These are phyloP conservation scores for Chironomus tentans DNA, from an alignment of 2,888 invertebrate genomes.

Conservation along the genomic window DNA sequence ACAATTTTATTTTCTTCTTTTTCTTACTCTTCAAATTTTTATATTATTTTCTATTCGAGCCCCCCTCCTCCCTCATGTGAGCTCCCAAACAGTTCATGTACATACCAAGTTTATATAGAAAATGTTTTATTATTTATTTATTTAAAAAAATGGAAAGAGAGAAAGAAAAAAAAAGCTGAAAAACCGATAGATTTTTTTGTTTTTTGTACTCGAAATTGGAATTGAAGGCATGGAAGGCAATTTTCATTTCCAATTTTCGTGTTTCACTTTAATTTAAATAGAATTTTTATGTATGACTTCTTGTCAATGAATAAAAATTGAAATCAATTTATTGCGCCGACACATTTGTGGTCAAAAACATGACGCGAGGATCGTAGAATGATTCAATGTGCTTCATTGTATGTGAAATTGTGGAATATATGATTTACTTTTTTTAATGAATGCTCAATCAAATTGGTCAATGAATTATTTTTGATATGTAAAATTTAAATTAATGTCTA, in stretches of 20 bases:
- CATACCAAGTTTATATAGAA: not conserved
- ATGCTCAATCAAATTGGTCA: not conserved
- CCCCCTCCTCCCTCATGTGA: not conserved
- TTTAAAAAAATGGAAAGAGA: conserved; percentile 25
- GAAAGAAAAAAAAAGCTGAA: conserved; percentile 18
- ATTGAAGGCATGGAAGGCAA: conserved; percentile 10
- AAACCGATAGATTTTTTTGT: not conserved
- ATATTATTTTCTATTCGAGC: not conserved
- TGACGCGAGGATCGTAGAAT: not conserved
- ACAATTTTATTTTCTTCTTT: conserved; percentile 12
- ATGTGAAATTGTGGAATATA: not conserved
- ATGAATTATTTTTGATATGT: no score
- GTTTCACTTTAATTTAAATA: conserved; percentile 15
- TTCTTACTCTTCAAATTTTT: not conserved
- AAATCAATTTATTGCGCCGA: conserved; percentile 26
- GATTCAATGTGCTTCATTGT: not conserved
- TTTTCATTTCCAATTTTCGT: conserved; percentile 4
- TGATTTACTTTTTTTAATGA: not conserved
- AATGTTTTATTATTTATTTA: conserved; percentile 26
- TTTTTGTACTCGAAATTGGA: not conserved
- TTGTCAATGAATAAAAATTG: conserved; percentile 20
- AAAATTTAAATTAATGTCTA: no score
- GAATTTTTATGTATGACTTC: conserved; percentile 25
- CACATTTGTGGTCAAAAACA: conserved; percentile 25
- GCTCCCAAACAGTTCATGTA: not conserved